Evolutionary conservation across 2,797 vertebrate genomes (phyloP).

Genomic region (Numenius phaeopus): DNA sequence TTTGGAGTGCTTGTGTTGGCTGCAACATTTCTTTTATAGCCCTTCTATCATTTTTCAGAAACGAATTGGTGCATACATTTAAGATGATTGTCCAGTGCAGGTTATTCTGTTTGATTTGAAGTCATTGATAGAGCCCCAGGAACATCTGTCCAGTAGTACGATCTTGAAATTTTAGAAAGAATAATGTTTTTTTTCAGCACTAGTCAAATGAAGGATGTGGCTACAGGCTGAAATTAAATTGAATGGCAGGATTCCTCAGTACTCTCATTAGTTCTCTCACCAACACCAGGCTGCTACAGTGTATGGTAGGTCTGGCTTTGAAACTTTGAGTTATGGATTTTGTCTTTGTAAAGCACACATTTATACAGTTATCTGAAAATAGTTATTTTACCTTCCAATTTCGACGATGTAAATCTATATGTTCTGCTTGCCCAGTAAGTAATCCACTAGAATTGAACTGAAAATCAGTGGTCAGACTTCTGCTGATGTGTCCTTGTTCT

Average conservation of each 20-base stretch:
- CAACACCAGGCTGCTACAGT: background rate
- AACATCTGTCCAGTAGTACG: background rate
- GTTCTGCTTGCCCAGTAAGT: background rate
- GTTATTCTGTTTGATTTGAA: background rate
- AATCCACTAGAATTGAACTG: background rate
- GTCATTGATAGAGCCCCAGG: background rate
- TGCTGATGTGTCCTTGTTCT: background rate
- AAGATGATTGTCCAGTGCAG: too few species aligned
- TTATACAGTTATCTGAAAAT: background rate
- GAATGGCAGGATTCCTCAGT: background rate
- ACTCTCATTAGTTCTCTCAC: background rate
- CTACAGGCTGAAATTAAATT: background rate
- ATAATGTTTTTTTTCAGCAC: background rate
- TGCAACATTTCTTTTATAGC: background rate
- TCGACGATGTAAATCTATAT: background rate
- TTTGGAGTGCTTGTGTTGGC: background rate
- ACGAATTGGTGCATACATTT: background rate
- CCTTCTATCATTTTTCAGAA: background rate
- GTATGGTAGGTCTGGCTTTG: background rate
- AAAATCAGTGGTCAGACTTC: background rate
- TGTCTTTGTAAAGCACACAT: background rate
- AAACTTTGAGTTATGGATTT: background rate
- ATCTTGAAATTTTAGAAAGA: background rate
- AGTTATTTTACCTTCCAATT: background rate
- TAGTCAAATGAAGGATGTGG: background rate